phyloP scores from a whole-genome alignment of 2,888 invertebrate species.

The Eilema sororculum region DNA sequence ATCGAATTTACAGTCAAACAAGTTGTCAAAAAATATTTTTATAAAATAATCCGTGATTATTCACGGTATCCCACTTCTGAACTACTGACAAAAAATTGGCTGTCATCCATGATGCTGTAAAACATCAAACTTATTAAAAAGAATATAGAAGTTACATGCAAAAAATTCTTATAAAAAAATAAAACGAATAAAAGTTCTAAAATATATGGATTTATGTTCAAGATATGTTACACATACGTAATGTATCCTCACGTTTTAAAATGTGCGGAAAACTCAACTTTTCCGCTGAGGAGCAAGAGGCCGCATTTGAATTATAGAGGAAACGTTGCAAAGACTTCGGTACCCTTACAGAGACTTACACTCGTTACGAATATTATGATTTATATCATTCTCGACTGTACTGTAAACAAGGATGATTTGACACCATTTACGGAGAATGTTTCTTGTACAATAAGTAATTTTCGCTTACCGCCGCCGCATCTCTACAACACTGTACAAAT shows the following conservation, averaged over 20 bases:
- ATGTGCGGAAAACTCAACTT: constrained; percentile 54
- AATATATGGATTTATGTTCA: constrained; percentile 34
- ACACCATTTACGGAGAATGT: constrained; percentile 67
- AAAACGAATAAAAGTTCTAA: constrained; percentile 14
- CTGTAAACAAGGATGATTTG: constrained; percentile 72
- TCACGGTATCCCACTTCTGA: neutral
- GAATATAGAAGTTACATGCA: neutral
- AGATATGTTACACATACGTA: constrained; percentile 45
- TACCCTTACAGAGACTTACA: constrained; percentile 54
- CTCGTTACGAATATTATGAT: constrained; percentile 71
- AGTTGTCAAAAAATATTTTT: neutral
- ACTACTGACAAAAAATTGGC: neutral
- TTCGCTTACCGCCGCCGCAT: constrained; percentile 40
- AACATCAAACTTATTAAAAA: neutral
- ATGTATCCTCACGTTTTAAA: constrained; percentile 49
- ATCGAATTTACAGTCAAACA: neutral
- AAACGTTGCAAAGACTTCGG: constrained; percentile 52
- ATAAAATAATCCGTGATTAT: neutral
- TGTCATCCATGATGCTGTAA: too few species aligned
- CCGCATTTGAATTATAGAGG: constrained; percentile 60
- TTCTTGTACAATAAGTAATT: constrained; percentile 60
- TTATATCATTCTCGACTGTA: constrained; percentile 59
- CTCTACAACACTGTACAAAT: constrained; percentile 60
- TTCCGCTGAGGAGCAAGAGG: constrained; percentile 51
- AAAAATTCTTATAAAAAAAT: constrained; percentile 6